Conservation (phyloP, 2,113 vertebrate species). For the Ageneiosus marmoratus region DNA sequence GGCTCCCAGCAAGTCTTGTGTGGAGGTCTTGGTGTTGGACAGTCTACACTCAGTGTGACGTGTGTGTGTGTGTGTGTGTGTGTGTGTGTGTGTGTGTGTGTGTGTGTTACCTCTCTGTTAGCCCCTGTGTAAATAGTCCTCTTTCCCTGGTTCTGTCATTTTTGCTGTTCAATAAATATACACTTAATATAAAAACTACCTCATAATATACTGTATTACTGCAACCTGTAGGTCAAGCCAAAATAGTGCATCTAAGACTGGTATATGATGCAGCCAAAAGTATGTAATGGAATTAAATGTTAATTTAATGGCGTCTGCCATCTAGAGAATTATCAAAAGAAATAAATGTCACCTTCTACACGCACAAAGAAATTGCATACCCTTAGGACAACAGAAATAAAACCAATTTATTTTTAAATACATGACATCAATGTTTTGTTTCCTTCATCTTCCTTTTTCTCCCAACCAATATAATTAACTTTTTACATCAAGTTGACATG, state of each 20-base stretch:
- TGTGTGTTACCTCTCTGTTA: too few relatives aligned
- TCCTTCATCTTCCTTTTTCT: too few relatives aligned
- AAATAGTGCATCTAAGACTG: neutral
- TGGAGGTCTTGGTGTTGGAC: too few relatives aligned
- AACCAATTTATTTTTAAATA: neutral
- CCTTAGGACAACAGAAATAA: neutral
- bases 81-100: too few relatives aligned
- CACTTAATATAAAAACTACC: neutral
- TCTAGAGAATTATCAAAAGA: constrained; percentile 34
- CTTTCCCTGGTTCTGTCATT: too few relatives aligned
- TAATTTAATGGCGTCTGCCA: constrained; percentile 31
- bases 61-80: too few relatives aligned
- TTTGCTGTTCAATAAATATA: too few relatives aligned
- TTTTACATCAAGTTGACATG: too few relatives aligned
- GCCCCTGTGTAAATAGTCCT: too few relatives aligned
- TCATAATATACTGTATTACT: neutral
- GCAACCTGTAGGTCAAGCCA: neutral
- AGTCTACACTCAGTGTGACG: too few relatives aligned
- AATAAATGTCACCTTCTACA: neutral
- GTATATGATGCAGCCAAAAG: constrained; percentile 13
- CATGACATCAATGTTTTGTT: neutral
- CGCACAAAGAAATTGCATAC: neutral
- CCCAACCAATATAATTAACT: too few relatives aligned
- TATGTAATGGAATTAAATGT: constrained; percentile 38
- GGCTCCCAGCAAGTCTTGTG: too few relatives aligned